Conservation (phyloP, 2,113 vertebrate genomes). For the Centrocercus urophasianus region DNA sequence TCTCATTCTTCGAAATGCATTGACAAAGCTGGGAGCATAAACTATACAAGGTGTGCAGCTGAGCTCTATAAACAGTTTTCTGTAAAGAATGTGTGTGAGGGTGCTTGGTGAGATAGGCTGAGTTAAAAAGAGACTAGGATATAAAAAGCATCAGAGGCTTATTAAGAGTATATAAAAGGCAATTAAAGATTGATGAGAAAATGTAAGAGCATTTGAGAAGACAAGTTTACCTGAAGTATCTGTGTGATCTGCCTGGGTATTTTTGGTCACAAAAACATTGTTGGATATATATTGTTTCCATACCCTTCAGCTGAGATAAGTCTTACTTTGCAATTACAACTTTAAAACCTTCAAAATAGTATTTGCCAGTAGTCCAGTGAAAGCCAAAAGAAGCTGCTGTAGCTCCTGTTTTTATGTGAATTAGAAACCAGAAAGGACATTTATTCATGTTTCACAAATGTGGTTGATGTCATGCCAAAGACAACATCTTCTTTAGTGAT, state of each 20-base stretch:
- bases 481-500: background rate
- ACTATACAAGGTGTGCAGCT: slow-evolving; percentile 22
- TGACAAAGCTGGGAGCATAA: slow-evolving; percentile 30
- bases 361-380: slow-evolving; percentile 17
- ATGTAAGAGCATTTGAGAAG: background rate
- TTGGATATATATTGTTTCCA: background rate
- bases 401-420: background rate
- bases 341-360: slow-evolving; percentile 3
- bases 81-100: background rate
- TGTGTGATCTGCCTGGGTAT: background rate
- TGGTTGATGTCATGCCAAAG: slow-evolving; percentile 43
- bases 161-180: background rate
- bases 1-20: background rate
- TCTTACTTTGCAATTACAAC: background rate
- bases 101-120: background rate
- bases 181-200: background rate
- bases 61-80: background rate
- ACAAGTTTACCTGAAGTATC: background rate
- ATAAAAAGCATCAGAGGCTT: background rate
- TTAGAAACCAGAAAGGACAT: slow-evolving; percentile 17
- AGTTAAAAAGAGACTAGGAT: background rate
- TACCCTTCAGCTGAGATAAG: background rate
- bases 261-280: background rate
- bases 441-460: background rate
- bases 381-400: slow-evolving; percentile 9